Conservation (phyloP, 2,888 invertebrate genomes). For the Agrilus mali region DNA sequence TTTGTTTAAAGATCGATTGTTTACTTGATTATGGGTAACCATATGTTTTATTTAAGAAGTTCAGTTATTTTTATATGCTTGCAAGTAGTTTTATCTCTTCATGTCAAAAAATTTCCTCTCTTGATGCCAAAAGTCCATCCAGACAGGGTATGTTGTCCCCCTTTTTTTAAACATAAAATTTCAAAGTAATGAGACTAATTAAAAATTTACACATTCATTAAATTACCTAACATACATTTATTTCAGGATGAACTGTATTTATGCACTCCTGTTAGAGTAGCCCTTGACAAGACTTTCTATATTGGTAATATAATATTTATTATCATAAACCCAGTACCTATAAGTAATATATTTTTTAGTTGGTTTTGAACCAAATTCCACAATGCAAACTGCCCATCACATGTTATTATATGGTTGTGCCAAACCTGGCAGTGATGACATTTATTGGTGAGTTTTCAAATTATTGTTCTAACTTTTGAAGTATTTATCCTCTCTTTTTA, state of each 20-base stretch:
- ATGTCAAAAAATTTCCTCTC: constrained; percentile 49
- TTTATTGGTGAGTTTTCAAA: constrained; percentile 49
- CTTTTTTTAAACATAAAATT: constrained; percentile 7
- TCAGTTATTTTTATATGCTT: constrained; percentile 17
- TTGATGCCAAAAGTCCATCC: constrained; percentile 77
- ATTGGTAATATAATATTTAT: constrained; percentile 47
- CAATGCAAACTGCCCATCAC: constrained; percentile 85
- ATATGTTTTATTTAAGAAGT: constrained; percentile 25
- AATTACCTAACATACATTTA: constrained; percentile 1
- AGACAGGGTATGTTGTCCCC: constrained; percentile 48
- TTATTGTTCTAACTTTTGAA: neutral
- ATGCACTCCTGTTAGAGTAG: constrained; percentile 80
- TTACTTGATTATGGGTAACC: constrained; percentile 23
- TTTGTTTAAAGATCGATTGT: constrained; percentile 11
- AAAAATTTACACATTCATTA: no score
- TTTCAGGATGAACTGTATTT: constrained; percentile 83
- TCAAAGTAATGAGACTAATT: no score
- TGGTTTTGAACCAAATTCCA: constrained; percentile 85
- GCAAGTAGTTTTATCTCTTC: constrained; percentile 21
- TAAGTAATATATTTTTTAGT: constrained; percentile 41
- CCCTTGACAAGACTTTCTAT: constrained; percentile 62
- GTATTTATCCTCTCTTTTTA: constrained; percentile 1
- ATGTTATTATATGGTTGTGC: constrained; percentile 86
- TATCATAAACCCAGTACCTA: neutral
- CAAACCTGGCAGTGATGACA: constrained; percentile 57